Conservation (phyloP, 2,888 invertebrate species). For the Lasioglossum zephyrum region DNA sequence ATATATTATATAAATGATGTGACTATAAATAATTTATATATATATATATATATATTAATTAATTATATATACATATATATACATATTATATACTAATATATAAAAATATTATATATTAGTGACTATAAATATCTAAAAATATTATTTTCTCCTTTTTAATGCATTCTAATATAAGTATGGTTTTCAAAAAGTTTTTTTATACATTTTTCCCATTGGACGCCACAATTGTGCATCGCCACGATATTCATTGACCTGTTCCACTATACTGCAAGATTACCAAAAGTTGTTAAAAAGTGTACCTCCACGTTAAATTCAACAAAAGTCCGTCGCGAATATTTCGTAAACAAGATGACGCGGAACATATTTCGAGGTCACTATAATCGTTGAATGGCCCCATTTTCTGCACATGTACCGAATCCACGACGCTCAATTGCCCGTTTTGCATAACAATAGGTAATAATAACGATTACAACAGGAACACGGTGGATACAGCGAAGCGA, state of each 20-base stretch:
- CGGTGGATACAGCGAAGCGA: background rate
- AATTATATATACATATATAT: no score
- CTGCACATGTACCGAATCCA: background rate
- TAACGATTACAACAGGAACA: background rate
- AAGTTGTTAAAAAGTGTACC: background rate
- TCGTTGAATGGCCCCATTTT: background rate
- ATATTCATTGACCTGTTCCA: background rate
- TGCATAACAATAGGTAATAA: slow-evolving; percentile 4
- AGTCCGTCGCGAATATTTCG: background rate
- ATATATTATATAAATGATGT: no score
- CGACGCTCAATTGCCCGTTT: background rate
- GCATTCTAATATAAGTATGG: no score
- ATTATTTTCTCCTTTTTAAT: no score
- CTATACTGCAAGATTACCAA: background rate
- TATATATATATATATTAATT: no score
- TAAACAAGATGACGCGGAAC: background rate
- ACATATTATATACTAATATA: no score
- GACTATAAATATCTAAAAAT: no score
- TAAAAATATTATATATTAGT: no score
- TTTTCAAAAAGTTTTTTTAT: no score
- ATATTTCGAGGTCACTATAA: background rate
- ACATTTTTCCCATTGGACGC: no score
- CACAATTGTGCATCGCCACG: background rate
- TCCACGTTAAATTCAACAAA: background rate
- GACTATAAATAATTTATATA: no score